phyloP scores from a whole-genome alignment of 2,888 invertebrate genomes.

The Athrips mouffetella region DNA sequence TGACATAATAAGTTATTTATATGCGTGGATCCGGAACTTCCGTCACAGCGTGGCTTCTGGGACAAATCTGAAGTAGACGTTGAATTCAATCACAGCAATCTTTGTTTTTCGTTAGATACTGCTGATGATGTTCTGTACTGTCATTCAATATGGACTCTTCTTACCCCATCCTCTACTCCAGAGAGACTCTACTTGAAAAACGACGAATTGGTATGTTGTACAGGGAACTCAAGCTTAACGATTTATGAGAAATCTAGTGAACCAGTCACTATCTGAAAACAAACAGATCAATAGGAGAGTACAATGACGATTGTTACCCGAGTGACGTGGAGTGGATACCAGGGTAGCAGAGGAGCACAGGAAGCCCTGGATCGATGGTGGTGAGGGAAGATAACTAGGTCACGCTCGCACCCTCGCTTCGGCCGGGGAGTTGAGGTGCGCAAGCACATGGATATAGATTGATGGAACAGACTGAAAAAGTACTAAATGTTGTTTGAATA shows the following conservation, averaged over 20 bases:
- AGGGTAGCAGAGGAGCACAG: constrained; percentile 9
- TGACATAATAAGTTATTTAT: too few relatives aligned
- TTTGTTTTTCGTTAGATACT: too few relatives aligned
- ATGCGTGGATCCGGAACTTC: too few relatives aligned
- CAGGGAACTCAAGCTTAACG: constrained; percentile 14
- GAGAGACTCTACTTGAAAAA: too few relatives aligned
- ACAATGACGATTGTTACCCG: constrained; percentile 9
- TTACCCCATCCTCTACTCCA: too few relatives aligned
- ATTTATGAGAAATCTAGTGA: constrained; percentile 3
- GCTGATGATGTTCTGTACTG: too few relatives aligned
- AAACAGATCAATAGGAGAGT: neutral
- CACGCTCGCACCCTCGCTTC: constrained; percentile 45
- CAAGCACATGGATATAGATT: neutral
- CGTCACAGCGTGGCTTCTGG: too few relatives aligned
- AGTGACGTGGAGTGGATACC: constrained; percentile 5
- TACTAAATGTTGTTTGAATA: too few relatives aligned
- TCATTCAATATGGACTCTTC: too few relatives aligned
- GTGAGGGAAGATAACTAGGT: constrained; percentile 49
- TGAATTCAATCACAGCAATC: too few relatives aligned
- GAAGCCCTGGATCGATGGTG: constrained; percentile 13
- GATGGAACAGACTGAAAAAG: neutral
- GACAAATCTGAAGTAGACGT: too few relatives aligned
- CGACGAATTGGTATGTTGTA: too few relatives aligned
- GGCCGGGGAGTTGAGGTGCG: neutral
- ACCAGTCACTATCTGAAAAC: neutral